Conservation (phyloP, 2,797 vertebrate genomes). For the Coranthus polyacanthus region DNA sequence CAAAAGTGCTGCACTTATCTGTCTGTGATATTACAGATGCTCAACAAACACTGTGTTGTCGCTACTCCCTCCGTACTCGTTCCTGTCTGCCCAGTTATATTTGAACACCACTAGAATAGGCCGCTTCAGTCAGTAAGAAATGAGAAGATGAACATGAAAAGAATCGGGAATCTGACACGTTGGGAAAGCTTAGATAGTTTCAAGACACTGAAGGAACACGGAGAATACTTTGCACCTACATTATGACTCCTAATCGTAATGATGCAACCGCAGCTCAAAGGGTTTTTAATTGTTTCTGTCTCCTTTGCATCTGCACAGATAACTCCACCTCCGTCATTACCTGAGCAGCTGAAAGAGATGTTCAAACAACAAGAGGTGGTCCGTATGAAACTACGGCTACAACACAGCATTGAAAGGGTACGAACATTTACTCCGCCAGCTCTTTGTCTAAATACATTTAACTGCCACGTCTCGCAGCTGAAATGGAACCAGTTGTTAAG, state of each 20-base stretch:
- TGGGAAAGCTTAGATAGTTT: too few species aligned
- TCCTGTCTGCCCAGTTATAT: too few species aligned
- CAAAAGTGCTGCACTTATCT: too few species aligned
- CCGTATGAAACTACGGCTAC: slow-evolving; percentile 96
- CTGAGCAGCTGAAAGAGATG: slow-evolving; percentile 96
- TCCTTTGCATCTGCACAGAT: slow-evolving; percentile 83
- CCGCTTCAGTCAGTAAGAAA: too few species aligned
- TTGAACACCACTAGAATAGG: too few species aligned
- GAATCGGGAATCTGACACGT: too few species aligned
- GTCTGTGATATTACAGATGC: too few species aligned
- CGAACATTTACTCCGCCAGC: slow-evolving; percentile 39
- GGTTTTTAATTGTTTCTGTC: slow-evolving; percentile 10
- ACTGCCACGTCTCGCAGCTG: not conserved
- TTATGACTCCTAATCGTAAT: not conserved
- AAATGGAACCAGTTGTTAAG: slow-evolving; percentile 5
- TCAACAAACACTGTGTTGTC: too few species aligned
- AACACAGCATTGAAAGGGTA: slow-evolving; percentile 99
- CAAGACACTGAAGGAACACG: too few species aligned
- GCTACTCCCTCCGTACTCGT: too few species aligned
- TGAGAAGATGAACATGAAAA: too few species aligned
- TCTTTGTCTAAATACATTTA: not conserved
- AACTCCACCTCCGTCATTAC: slow-evolving; percentile 96
- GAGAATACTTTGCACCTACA: not conserved
- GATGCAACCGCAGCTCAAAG: not conserved
- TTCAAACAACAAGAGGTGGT: slow-evolving; percentile 98